Conservation (phyloP, 1,140 invertebrate species). For the Nylanderia fulva region DNA sequence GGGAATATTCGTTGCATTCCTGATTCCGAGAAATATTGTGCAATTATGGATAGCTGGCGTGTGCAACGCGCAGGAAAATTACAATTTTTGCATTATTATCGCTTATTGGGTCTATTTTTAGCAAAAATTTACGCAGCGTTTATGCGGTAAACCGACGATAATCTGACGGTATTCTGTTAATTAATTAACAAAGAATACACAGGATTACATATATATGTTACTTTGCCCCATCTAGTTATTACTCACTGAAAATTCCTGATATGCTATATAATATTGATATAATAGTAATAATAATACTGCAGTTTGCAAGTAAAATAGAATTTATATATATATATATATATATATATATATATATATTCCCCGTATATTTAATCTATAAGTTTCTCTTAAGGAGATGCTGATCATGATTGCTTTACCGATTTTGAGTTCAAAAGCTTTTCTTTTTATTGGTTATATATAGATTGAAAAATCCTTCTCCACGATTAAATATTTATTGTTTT, state of each 20-base stretch:
- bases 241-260: not conserved
- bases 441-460: too few relatives aligned
- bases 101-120: not conserved
- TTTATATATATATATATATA: too few relatives aligned
- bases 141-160: not conserved
- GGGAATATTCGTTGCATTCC: not conserved
- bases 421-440: too few relatives aligned
- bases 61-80: not conserved
- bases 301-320: too few relatives aligned
- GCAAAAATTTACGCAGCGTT: not conserved
- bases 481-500: too few relatives aligned
- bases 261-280: not conserved
- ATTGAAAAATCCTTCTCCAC: too few relatives aligned
- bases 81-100: conserved; percentile 6
- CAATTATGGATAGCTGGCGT: not conserved
- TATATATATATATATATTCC: too few relatives aligned
- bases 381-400: too few relatives aligned
- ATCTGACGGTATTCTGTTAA: not conserved
- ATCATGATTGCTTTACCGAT: too few relatives aligned
- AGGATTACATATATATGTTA: conserved; percentile 2
- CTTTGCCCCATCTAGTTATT: not conserved
- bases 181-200: conserved; percentile 17
- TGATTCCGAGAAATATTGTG: conserved; percentile 20
- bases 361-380: not conserved
- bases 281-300: too few relatives aligned